Base-by-base conservation (phyloP, 1,140 invertebrate genomes). In the honey bee (Apis mellifera) region DNA sequence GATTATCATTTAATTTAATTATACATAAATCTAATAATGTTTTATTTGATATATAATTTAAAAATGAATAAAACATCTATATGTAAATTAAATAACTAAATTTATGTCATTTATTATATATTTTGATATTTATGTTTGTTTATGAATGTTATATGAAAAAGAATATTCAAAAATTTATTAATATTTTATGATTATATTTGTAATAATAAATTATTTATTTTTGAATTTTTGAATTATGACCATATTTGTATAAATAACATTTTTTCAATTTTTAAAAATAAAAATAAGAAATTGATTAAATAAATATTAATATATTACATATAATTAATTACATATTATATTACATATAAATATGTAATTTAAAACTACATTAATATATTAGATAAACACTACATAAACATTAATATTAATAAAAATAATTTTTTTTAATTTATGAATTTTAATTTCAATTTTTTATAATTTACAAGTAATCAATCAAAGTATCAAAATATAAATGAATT, bases 351-450 rank as follows among this genome's bases (percentile, higher is more conserved):
- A 19, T 42, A 23, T 50, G 23, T 42, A 80, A 73, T 72, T 57
- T 52, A 48, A 52, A 82, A 82, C 57, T 21, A 32, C 2, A 32
- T 32, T 32, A 32, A 32, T 32, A 3, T 32, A 13, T 73, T 23
- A 19, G 9, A 21, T 57, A 32, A 55, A 9, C 8, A 76, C 12
- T 54, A 73, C 7, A 17, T 32, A 57, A 48, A 65, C 42, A 73
- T 52, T 7, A 64, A 9, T 55, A 21, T 55, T 72, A 72, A 21
- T 50, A 79, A 78, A 78, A 78, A 64, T 65, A 72, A 32, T n/a
- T 54, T 71, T n/a, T 54, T 65, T 64, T n/a, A 48, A 72, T 23
- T 60, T 54, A 19, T 71, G 5, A n/a, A n/a, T 55, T 13, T 78
- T n/a, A 50, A 62, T 32, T 48, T 78, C 21, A 57, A 59, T 42